phyloP scores from a whole-genome alignment of 2,888 invertebrate species.

The Amblyteles armatorius region DNA sequence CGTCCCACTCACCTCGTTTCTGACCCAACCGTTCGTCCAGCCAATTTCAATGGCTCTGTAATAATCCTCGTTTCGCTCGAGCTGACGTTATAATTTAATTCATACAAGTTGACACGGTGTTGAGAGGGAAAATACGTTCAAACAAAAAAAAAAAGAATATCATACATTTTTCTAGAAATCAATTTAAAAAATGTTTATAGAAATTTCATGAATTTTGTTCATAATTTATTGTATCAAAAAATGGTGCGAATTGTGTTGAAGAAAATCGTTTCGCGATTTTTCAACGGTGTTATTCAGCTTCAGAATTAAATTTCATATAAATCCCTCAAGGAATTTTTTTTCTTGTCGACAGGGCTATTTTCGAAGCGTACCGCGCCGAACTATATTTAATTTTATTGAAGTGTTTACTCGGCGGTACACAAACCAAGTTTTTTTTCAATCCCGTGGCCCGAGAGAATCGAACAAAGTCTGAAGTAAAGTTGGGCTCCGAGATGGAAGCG shows the following conservation, averaged over 20 bases:
- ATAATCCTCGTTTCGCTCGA: not conserved
- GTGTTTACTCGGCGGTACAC: not conserved
- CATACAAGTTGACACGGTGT: conserved; percentile 5
- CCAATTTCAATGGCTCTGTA: conserved; percentile 27
- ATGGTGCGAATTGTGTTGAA: not conserved
- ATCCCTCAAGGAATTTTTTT: not conserved
- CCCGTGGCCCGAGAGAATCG: not conserved
- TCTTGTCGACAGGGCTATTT: not conserved
- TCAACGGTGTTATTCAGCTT: not conserved
- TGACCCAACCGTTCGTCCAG: not conserved
- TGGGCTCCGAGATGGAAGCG: not conserved
- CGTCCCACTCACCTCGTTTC: conserved; percentile 35
- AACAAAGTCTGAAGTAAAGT: not conserved
- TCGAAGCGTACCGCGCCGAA: not conserved
- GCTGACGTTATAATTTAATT: conserved; percentile 28
- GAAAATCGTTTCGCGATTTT: not conserved
- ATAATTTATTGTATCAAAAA: not conserved
- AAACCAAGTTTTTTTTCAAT: not conserved
- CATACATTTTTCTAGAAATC: not conserved
- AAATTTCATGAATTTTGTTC: not conserved
- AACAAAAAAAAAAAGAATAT: not conserved
- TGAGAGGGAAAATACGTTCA: not conserved
- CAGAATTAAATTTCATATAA: not conserved
- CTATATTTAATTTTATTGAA: not conserved
- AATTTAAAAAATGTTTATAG: not conserved